Percentiles rank a stretch among this genome's conserved stretches.
These are phyloP conservation scores for Magallana ariakensis DNA, from an alignment of 1,140 invertebrate species.

Conservation along the genomic window DNA sequence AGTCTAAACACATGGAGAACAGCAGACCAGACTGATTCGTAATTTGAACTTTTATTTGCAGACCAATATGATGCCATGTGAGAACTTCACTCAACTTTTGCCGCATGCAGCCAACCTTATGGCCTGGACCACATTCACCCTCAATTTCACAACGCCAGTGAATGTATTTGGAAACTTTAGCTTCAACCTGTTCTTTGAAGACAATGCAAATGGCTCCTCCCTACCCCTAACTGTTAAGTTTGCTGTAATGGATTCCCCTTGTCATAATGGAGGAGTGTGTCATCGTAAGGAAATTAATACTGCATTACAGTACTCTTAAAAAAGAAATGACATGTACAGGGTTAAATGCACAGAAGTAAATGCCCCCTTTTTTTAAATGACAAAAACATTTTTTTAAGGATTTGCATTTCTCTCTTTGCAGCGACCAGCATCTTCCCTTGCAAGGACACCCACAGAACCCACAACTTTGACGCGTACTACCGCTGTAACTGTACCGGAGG, in stretches of 20 bases:
- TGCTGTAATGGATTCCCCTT: conserved; percentile 58
- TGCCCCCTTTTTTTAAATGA: too few relatives aligned
- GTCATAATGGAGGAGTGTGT: conserved; percentile 59
- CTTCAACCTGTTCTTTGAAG: conserved; percentile 49
- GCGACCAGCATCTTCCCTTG: conserved; percentile 52
- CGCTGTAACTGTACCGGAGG: conserved; percentile 92
- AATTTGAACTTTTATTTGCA: background rate
- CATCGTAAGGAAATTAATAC: conserved; percentile 44
- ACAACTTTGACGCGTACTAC: conserved; percentile 80
- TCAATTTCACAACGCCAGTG: conserved; percentile 39
- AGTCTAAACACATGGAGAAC: too few relatives aligned
- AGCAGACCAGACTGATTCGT: too few relatives aligned
- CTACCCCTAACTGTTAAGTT: conserved; percentile 55
- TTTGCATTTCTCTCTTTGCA: background rate
- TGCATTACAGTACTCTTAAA: background rate
- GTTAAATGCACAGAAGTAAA: too few relatives aligned
- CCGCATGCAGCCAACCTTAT: conserved; percentile 22
- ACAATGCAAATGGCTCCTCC: conserved; percentile 47
- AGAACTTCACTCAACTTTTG: conserved; percentile 31
- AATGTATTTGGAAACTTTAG: conserved; percentile 31
- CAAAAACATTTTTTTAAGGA: background rate
- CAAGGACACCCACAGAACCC: conserved; percentile 42
- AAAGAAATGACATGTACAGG: too few relatives aligned
- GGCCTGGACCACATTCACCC: conserved; percentile 47
- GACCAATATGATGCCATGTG: conserved; percentile 42